Percentiles rank a stretch among this genome's conserved stretches.
Conservation (phyloP, 2,797 vertebrate species). For the Amblyraja radiata region DNA sequence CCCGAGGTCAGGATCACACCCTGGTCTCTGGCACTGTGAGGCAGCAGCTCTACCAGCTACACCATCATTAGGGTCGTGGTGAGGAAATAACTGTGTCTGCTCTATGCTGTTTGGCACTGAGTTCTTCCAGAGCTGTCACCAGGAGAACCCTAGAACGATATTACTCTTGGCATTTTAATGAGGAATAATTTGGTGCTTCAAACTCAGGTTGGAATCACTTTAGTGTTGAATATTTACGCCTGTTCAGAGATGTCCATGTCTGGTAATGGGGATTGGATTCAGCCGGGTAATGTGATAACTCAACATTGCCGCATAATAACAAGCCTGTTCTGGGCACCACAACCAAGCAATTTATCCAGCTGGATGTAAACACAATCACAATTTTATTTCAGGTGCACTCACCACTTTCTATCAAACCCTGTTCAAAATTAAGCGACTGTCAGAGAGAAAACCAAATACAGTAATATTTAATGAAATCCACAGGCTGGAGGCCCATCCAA, state of each 20-base stretch:
- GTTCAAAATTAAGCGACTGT: neutral
- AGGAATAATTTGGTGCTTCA: neutral
- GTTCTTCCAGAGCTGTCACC: neutral
- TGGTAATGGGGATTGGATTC: neutral
- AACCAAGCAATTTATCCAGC: neutral
- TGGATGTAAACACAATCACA: neutral
- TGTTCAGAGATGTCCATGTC: neutral
- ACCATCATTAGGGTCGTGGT: neutral
- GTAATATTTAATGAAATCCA: conserved; percentile 24
- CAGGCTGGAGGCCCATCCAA: neutral
- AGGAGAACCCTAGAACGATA: neutral
- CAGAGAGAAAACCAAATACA: neutral
- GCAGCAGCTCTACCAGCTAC: too few species aligned
- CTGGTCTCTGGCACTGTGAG: too few species aligned
- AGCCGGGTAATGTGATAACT: neutral
- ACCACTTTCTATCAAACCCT: neutral
- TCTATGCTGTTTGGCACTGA: neutral
- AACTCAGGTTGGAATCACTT: neutral
- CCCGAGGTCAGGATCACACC: too few species aligned
- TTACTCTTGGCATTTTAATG: neutral
- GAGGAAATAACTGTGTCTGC: neutral
- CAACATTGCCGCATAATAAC: neutral
- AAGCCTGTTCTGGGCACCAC: neutral
- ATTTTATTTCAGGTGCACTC: neutral
- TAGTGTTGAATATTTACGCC: neutral